These are phyloP conservation scores for Siniperca chuatsi DNA, from an alignment of 2,113 vertebrate genomes.

Conservation along the genomic window DNA sequence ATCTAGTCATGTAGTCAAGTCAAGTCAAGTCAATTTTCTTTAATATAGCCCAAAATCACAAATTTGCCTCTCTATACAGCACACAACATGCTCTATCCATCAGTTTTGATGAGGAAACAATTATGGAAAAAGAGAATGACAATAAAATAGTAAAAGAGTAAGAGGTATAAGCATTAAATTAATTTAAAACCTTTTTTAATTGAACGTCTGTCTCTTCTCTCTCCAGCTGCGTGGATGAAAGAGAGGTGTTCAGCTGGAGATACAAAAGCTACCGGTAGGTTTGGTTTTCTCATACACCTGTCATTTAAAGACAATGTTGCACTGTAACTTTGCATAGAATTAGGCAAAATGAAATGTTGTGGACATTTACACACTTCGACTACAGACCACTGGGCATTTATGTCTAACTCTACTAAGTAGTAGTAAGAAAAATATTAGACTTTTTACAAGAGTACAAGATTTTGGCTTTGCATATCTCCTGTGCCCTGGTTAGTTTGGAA, in stretches of 20 bases:
- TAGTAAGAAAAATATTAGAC: neutral
- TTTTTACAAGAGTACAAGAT: too few species aligned
- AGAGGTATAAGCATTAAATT: neutral
- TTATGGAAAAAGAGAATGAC: neutral
- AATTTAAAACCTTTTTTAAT: neutral
- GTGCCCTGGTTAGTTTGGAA: neutral
- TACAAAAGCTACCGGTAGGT: constrained; percentile 70
- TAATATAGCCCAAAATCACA: neutral
- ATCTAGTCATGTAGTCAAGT: neutral
- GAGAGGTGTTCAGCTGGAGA: constrained; percentile 87
- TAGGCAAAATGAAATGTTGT: neutral
- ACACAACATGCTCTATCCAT: neutral
- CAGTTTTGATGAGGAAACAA: neutral
- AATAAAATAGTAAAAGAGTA: neutral
- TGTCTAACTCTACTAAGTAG: neutral
- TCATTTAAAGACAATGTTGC: neutral
- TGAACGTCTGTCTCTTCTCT: constrained; percentile 24
- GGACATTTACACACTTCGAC: neutral
- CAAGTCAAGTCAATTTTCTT: neutral
- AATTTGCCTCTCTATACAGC: neutral
- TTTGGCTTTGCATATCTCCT: neutral
- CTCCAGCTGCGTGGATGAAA: constrained; percentile 96
- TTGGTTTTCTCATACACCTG: constrained; percentile 1
- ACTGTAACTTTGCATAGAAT: neutral
- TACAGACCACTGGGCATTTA: neutral